Conservation (phyloP, 2,888 invertebrate species). For the Agrotis exclamationis region DNA sequence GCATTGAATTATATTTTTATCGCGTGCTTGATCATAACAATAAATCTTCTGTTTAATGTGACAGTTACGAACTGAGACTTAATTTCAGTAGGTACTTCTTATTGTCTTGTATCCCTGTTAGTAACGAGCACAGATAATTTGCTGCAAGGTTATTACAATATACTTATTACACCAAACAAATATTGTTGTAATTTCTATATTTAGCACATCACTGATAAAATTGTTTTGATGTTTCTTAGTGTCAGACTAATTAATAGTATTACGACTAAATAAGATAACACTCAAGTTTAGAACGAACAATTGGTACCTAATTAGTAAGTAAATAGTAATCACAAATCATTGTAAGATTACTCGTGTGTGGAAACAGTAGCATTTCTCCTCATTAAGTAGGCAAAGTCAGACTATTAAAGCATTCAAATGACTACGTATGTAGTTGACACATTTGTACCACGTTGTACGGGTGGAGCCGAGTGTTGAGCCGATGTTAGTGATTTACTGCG, state of each 20-base stretch:
- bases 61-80: conserved; percentile 72
- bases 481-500: conserved; percentile 81
- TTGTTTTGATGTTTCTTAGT: conserved; percentile 44
- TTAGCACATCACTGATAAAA: conserved; percentile 41
- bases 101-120: conserved; percentile 55
- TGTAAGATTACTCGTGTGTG: conserved; percentile 17
- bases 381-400: conserved; percentile 24
- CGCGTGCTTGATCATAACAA: conserved; percentile 72
- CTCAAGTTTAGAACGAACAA: neutral
- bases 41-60: conserved; percentile 75
- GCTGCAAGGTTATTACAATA: conserved; percentile 44
- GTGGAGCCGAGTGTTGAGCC: conserved; percentile 69
- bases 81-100: conserved; percentile 66
- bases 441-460: conserved; percentile 79
- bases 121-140: conserved; percentile 62
- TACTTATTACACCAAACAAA: conserved; percentile 47
- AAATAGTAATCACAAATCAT: conserved; percentile 12
- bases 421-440: conserved; percentile 83
- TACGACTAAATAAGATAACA: conserved; percentile 23
- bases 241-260: conserved; percentile 35
- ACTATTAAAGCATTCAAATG: conserved; percentile 70
- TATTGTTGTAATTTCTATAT: conserved; percentile 39
- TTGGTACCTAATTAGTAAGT: conserved; percentile 23
- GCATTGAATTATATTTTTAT: conserved; percentile 72
- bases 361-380: conserved; percentile 28